These are phyloP conservation scores for Sitophilus oryzae DNA, from an alignment of 1,140 invertebrate species.

Conservation along the genomic window DNA sequence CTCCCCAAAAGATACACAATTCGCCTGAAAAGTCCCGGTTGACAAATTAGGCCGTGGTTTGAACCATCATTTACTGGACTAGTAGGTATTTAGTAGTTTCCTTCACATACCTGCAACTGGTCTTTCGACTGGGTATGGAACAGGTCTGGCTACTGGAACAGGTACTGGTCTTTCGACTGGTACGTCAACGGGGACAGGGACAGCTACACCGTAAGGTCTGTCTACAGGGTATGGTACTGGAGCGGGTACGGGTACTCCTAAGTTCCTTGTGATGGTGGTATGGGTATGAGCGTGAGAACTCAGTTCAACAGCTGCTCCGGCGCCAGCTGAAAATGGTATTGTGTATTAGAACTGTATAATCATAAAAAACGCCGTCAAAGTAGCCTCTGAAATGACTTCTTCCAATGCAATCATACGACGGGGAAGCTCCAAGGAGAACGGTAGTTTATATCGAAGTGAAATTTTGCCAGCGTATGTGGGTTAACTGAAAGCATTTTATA, in stretches of 20 bases:
- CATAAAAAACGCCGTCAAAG: constrained; percentile 20
- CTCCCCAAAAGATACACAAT: no score
- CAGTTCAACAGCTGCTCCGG: constrained; percentile 22
- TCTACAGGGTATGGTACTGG: constrained; percentile 34
- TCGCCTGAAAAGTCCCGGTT: no score
- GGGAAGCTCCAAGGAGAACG: no score
- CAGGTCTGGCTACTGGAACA: constrained; percentile 44
- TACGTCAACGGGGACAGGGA: constrained; percentile 27
- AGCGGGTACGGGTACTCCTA: constrained; percentile 32
- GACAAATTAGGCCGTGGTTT: no score
- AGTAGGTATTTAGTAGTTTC: constrained; percentile 32
- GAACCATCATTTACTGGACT: constrained; percentile 33
- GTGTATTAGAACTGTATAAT: not conserved
- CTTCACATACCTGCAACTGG: constrained; percentile 30
- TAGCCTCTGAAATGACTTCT: constrained; percentile 1
- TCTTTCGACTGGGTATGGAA: constrained; percentile 37
- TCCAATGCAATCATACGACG: no score
- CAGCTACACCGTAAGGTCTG: constrained; percentile 30
- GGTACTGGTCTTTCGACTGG: constrained; percentile 27
- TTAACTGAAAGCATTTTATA: no score
- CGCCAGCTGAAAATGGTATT: not conserved
- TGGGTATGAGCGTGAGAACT: constrained; percentile 33
- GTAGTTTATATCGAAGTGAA: no score
- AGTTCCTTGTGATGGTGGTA: constrained; percentile 35
- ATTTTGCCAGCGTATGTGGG: no score